Percentiles rank a stretch among this genome's conserved stretches.
These are phyloP conservation scores for Tortrix viridana DNA, from an alignment of 2,888 invertebrate genomes.

Conservation along the genomic window DNA sequence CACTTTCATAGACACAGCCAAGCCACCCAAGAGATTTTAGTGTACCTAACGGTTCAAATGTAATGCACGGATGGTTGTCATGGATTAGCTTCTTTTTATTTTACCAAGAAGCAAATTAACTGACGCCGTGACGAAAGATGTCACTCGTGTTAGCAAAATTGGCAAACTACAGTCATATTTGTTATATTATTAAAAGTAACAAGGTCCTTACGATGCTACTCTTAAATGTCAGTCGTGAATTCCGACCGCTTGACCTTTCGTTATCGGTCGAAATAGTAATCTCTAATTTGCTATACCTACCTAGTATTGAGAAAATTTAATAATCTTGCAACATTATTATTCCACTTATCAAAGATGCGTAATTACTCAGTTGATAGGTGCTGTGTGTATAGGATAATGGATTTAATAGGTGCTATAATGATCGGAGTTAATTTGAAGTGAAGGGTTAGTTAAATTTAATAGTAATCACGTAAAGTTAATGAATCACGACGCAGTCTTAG, in stretches of 20 bases:
- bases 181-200: conserved; percentile 12
- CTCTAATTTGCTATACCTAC: conserved; percentile 43
- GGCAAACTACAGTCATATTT: not conserved
- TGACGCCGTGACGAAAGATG: too few relatives aligned
- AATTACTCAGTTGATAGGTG: conserved; percentile 14
- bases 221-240: conserved; percentile 56
- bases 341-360: not conserved
- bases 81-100: too few relatives aligned
- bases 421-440: not conserved
- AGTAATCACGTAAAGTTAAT: too few relatives aligned
- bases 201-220: conserved; percentile 14
- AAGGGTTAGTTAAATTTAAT: not conserved
- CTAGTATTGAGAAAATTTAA: conserved; percentile 40
- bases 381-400: not conserved
- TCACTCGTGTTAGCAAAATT: too few relatives aligned
- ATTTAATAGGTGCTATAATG: conserved; percentile 13
- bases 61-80: too few relatives aligned
- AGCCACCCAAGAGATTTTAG: too few relatives aligned
- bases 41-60: too few relatives aligned
- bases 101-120: too few relatives aligned
- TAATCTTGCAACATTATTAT: conserved; percentile 7
- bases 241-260: conserved; percentile 39
- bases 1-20: too few relatives aligned
- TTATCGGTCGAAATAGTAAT: conserved; percentile 45
- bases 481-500: too few relatives aligned